A percentile compares a stretch with the other conserved stretches of the same genome.
These are phyloP conservation scores for Teinopalpus imperialis DNA, from an alignment of 2,888 invertebrate genomes.

Conservation along the genomic window DNA sequence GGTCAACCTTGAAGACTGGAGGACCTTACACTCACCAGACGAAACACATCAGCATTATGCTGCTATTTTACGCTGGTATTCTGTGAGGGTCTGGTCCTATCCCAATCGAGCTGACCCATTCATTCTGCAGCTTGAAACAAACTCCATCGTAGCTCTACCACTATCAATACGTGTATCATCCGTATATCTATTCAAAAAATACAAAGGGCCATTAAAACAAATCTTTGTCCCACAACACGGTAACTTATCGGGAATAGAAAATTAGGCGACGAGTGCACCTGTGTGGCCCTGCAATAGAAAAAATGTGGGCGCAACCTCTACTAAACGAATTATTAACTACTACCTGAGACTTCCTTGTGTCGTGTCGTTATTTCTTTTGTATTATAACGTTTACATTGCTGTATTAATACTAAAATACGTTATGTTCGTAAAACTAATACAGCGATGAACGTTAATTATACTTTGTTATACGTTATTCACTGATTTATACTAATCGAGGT, in stretches of 20 bases:
- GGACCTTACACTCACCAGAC: too few species aligned
- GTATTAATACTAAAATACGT: constrained; percentile 14
- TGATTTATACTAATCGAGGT: constrained; percentile 73
- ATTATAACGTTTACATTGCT: constrained; percentile 39
- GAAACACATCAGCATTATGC: too few species aligned
- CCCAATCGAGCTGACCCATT: too few species aligned
- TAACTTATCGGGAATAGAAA: constrained; percentile 72
- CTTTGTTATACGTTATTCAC: constrained; percentile 39
- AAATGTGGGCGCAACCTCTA: constrained; percentile 74
- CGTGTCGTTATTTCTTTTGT: constrained; percentile 30
- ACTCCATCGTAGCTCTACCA: too few species aligned
- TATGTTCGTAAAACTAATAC: background rate
- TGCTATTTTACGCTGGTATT: too few species aligned
- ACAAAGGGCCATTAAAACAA: constrained; percentile 61
- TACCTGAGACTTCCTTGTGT: constrained; percentile 68
- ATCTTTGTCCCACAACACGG: constrained; percentile 48
- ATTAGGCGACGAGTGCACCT: constrained; percentile 74
- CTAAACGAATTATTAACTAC: constrained; percentile 81
- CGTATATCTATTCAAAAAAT: constrained; percentile 34
- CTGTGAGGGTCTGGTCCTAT: too few species aligned
- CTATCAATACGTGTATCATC: too few species aligned
- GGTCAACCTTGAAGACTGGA: too few species aligned
- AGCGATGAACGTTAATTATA: constrained; percentile 38
- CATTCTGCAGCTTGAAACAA: too few species aligned
- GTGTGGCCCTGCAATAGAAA: constrained; percentile 70